Evolutionary conservation across 1,140 invertebrate genomes (phyloP).

Genomic region (Dreissena polymorpha): DNA sequence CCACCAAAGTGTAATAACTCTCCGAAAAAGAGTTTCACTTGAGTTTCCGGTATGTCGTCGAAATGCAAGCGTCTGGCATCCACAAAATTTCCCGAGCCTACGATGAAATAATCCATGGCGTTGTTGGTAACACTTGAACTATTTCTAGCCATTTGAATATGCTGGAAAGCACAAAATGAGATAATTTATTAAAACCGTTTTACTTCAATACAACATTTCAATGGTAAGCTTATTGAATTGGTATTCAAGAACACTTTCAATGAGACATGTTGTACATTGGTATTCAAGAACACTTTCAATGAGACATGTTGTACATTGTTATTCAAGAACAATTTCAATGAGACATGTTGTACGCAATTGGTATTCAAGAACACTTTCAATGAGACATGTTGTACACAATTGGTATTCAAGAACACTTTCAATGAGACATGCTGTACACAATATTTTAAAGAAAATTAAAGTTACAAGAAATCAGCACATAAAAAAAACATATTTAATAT

Average conservation of each 20-base stretch:
- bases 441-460: neutral
- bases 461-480: neutral
- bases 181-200: neutral
- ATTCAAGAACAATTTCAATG: no score
- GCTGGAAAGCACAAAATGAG: conserved; percentile 49
- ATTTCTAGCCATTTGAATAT: conserved; percentile 71
- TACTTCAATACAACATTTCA: neutral
- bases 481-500: neutral
- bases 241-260: no score
- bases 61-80: conserved; percentile 70
- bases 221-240: no score
- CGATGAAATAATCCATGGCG: conserved; percentile 77
- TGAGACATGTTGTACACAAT: neutral
- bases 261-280: no score
- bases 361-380: no score
- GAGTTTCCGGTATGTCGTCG: conserved; percentile 69
- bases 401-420: no score
- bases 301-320: neutral
- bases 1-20: conserved; percentile 73
- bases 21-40: conserved; percentile 77
- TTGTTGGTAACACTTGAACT: conserved; percentile 31
- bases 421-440: neutral
- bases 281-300: no score
- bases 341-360: no score
- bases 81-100: conserved; percentile 78